Evolutionary conservation across 2,888 invertebrate species (phyloP).

Genomic region (Limenitis arthemis): DNA sequence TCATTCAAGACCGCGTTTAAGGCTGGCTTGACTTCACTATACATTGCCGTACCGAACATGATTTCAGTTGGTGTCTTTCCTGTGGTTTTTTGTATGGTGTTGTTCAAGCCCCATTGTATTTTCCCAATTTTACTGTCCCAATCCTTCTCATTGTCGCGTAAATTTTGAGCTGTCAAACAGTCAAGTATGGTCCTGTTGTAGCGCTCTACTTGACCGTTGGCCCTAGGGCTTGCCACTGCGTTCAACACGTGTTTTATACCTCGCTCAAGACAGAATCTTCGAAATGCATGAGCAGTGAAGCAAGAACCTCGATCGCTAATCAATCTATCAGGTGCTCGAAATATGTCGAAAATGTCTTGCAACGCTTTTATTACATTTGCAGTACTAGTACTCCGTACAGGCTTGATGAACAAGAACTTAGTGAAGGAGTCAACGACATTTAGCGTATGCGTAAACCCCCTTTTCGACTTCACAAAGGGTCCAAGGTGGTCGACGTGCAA

Average conservation of each 20-base stretch:
- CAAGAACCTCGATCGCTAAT: neutral
- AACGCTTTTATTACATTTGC: neutral
- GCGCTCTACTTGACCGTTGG: no score
- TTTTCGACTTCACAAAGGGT: neutral
- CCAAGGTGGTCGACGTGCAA: neutral
- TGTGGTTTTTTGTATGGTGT: slow-evolving; percentile 27
- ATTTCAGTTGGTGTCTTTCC: slow-evolving; percentile 25
- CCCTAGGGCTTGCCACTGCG: no score
- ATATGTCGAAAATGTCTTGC: neutral
- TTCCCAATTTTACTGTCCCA: slow-evolving; percentile 36
- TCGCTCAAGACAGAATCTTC: no score
- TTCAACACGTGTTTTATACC: no score
- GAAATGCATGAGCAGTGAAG: no score
- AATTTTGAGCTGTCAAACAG: slow-evolving; percentile 27
- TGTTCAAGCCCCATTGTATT: slow-evolving; percentile 30
- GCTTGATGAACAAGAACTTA: neutral
- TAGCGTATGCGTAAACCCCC: neutral
- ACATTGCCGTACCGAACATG: slow-evolving; percentile 19
- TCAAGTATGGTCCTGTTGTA: slow-evolving; percentile 10
- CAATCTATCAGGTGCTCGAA: neutral
- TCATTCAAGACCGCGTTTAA: neutral
- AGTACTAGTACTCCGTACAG: neutral
- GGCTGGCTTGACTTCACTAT: slow-evolving; percentile 7
- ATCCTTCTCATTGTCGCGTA: slow-evolving; percentile 29
- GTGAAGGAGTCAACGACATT: neutral